These are phyloP conservation scores for Pharmacophagus antenor DNA, from an alignment of 2,888 invertebrate genomes.

Conservation along the genomic window DNA sequence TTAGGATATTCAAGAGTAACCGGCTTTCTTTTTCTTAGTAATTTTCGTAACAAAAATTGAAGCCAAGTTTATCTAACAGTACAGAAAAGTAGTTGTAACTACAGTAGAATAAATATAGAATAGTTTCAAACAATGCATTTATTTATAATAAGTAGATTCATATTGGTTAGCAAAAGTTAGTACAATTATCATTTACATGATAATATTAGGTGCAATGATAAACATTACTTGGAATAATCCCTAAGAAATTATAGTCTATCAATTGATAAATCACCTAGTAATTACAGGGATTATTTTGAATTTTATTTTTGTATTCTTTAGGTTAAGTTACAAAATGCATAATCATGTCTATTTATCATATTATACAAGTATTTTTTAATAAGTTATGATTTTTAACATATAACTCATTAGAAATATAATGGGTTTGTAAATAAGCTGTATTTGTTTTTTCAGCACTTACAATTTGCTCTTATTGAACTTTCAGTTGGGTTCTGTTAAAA, in stretches of 20 bases:
- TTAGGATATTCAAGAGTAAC: conserved; percentile 11
- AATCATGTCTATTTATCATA: conserved; percentile 36
- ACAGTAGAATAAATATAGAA: conserved; percentile 19
- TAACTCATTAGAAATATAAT: conserved; percentile 33
- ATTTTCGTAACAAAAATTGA: not conserved
- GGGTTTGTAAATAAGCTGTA: conserved; percentile 65
- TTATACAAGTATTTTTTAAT: conserved; percentile 6
- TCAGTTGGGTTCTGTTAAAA: conserved; percentile 80
- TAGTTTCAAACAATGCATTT: conserved; percentile 49
- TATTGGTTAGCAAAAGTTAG: conserved; percentile 50
- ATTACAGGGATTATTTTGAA: conserved; percentile 76
- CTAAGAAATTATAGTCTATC: conserved; percentile 47
- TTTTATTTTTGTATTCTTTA: conserved; percentile 36
- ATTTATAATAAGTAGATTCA: conserved; percentile 43
- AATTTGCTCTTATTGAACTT: conserved; percentile 65
- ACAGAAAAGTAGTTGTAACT: conserved; percentile 23
- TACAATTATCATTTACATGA: conserved; percentile 57
- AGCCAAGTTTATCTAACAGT: conserved; percentile 14
- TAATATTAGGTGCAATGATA: conserved; percentile 45
- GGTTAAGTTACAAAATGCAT: conserved; percentile 28
- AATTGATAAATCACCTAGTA: conserved; percentile 26
- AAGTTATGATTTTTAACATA: conserved; percentile 11
- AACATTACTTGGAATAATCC: conserved; percentile 70
- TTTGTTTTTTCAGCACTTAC: conserved; percentile 47
- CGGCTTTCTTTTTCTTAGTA: conserved; percentile 11